Evolutionary conservation across 2,888 invertebrate genomes (phyloP), one percentile per base, ranked within the genome.

Genomic region (Tridacna crocea): DNA sequence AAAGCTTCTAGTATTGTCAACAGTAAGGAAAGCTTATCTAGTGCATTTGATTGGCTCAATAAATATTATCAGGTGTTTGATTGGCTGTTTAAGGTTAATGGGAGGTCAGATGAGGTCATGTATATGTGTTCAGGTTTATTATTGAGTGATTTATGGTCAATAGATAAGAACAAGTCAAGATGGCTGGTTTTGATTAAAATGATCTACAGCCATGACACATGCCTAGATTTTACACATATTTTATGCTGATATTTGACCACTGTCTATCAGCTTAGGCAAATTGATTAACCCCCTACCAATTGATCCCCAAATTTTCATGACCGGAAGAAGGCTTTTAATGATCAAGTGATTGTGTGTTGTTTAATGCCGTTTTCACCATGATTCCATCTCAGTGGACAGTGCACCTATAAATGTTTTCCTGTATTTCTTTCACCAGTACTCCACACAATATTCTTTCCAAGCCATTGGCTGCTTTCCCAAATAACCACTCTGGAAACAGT

Each of bases 91-190:
- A 61, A 80, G 81, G 83, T 83, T 86, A 83, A 79, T 79, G 47
- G 48, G 27, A 75, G 85, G 78, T 85, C 85, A 81, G 61, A 12
- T 74, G 63, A 83, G 82, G 85, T 76, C 83, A 81, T 65, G 70
- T 70, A 51, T 22, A 70, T 51, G n/a, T 46, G 51, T 70, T n/a
- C 8, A 70, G 70, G 70, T 27, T 72, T 70, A 80, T 86, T 86
- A 83, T 78, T 75, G 82, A 80, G 58, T 80, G 83, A 86, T 86
- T 86, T 86, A 86, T 86, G 77, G 66, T 19, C 19, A 27, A 58
- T 60, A 82, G 86, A 86, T 86, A 82, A 86, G 55, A 83, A 70
- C 82, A 78, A 83, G 86, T 78, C 86, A 48, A 70, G 80, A 82
- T 82, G 86, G 78, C 86, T 82, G 77, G 26, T 55, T 68, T 15